Evolutionary conservation across 2,888 invertebrate species (phyloP), one percentile per base, ranked within the genome.

Genomic region (Caenorhabditis panamensis): DNA sequence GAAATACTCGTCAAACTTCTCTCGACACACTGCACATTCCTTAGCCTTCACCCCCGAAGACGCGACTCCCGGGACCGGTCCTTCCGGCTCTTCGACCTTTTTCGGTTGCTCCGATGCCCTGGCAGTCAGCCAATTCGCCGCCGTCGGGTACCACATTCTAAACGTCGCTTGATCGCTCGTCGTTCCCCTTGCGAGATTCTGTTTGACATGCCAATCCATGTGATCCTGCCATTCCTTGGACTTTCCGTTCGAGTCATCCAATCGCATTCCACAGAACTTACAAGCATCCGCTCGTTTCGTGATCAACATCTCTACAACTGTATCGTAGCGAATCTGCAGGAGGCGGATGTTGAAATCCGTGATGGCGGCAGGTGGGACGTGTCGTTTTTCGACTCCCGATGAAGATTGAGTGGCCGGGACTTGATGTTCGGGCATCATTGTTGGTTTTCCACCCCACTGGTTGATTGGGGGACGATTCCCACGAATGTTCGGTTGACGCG

Each of bases 121-220:
- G 0, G 54, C 58, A 4, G 64, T 75, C 9, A 67, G 69, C 82
- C 68, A 75, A 0, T 28, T 53, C 9, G 44, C 28, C 1, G 67
- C 20, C 28, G 61, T 22, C 28, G 77, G 73, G 47, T 77, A 82
- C 82, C 82, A 82, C 20, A 44, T 24, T 8, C 75, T 62, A 26
- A 62, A 63, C 18, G 58, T 37, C 2, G 56, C 36, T 13, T 51
- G 31, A 2, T 49, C 44, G 3, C 28, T 5, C 11, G 47, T 18
- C 28, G 20, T 47, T 0, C 51, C 37, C 18, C 69, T 56, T 11
- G 75, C 36, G 20, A 87, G 73, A 41, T 98, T 98, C 92, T 96
- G 95, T 0, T 96, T 93, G 93, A 98, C 98, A 92, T 99, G 99
- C 97, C 98, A 98, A 92, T 99, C 98, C 79, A 98, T 93, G 92